Conservation (phyloP, 2,888 invertebrate species). For the Ypsolopha scabrella region DNA sequence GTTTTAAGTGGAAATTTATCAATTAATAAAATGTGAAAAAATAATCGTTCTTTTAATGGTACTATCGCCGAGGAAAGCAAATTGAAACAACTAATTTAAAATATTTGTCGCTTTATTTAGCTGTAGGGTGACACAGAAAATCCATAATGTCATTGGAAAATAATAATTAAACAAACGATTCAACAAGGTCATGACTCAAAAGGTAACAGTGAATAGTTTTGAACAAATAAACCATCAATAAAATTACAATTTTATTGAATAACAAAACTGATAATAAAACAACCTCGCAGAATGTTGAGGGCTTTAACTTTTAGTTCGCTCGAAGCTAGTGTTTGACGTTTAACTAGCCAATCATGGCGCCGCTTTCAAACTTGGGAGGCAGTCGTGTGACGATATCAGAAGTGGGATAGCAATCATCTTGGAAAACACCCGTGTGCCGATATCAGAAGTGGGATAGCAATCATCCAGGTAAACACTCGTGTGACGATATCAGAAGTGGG, state of each 20-base stretch:
- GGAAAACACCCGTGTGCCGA: no score
- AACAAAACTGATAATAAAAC: slow-evolving; percentile 29
- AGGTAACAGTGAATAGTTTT: slow-evolving; percentile 66
- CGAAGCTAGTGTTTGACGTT: background rate
- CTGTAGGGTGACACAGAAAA: slow-evolving; percentile 61
- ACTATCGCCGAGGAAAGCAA: no score
- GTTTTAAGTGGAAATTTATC: no score
- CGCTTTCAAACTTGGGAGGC: no score
- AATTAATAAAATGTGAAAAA: no score
- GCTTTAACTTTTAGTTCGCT: background rate
- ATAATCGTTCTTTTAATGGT: no score
- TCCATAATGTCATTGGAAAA: slow-evolving; percentile 64
- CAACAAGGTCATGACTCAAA: slow-evolving; percentile 64
- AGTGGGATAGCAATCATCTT: no score
- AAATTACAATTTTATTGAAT: slow-evolving; percentile 51
- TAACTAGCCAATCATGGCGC: no score
- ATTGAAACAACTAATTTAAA: slow-evolving; percentile 23
- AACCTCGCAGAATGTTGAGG: background rate
- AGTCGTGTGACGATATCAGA: no score
- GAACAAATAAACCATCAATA: slow-evolving; percentile 58
- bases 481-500: no score
- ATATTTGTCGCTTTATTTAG: slow-evolving; percentile 66
- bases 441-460: no score
- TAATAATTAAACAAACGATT: slow-evolving; percentile 66
- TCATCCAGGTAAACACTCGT: no score